A percentile compares a stretch with the other conserved stretches of the same genome.
These are phyloP conservation scores for Nanger granti DNA, from an alignment of 2,113 vertebrate species.

Conservation along the genomic window DNA sequence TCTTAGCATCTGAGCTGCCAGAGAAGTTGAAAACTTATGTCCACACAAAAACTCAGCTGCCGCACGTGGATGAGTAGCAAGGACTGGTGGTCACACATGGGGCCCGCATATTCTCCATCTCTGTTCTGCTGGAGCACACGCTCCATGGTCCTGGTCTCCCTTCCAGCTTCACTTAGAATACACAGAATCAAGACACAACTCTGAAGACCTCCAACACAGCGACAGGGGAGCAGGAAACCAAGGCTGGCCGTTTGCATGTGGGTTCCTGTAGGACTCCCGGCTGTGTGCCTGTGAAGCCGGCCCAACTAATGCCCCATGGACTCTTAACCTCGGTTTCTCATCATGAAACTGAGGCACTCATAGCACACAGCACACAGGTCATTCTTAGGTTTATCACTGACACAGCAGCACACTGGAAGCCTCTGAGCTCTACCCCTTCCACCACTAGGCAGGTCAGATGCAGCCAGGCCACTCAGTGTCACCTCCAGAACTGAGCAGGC, in stretches of 20 bases:
- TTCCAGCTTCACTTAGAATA: background rate
- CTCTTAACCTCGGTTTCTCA: background rate
- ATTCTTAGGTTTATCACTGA: background rate
- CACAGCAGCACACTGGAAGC: background rate
- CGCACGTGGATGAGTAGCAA: accelerated
- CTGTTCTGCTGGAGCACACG: accelerated
- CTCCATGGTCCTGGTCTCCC: background rate
- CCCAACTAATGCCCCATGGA: background rate
- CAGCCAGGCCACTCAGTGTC: background rate
- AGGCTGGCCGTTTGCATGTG: accelerated
- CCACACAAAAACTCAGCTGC: background rate
- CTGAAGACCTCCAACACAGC: background rate
- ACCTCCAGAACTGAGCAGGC: background rate
- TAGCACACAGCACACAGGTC: background rate
- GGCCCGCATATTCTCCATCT: accelerated
- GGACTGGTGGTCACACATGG: accelerated
- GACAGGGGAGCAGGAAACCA: background rate
- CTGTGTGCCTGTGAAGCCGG: accelerated
- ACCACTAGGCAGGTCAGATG: background rate
- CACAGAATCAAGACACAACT: background rate
- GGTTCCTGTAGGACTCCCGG: accelerated
- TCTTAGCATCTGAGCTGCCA: background rate
- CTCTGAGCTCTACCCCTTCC: background rate
- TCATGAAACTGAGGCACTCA: background rate
- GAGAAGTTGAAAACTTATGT: background rate